These are phyloP conservation scores for Hystrix cristata DNA, from an alignment of 2,113 vertebrate species.

Conservation along the genomic window DNA sequence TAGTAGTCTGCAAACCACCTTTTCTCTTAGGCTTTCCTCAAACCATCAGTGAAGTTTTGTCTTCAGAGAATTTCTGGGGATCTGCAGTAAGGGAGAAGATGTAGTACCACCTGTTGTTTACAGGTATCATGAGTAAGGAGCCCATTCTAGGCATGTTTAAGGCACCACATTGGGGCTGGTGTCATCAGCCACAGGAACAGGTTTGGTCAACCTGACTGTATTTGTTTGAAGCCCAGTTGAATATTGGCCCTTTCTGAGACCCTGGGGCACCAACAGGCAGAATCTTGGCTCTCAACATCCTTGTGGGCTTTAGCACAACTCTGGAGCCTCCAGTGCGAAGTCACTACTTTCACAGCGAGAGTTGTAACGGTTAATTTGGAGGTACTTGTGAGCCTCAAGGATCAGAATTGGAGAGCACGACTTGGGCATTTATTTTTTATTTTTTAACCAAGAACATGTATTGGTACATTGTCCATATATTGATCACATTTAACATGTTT, in stretches of 20 bases:
- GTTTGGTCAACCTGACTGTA: not conserved
- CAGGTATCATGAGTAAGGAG: fast-evolving
- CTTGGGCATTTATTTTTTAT: not conserved
- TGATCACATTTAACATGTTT: too few species aligned
- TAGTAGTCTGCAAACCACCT: not conserved
- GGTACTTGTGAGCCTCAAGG: not conserved
- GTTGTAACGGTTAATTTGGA: not conserved
- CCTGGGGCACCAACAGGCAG: not conserved
- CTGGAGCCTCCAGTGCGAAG: not conserved
- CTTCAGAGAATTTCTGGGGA: not conserved
- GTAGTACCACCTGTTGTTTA: not conserved
- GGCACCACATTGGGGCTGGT: not conserved
- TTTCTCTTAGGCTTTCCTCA: not conserved
- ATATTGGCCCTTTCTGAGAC: not conserved
- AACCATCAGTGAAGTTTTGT: not conserved
- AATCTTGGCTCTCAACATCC: not conserved
- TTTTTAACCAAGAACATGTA: too few species aligned
- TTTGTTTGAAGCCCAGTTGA: not conserved
- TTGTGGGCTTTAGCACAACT: not conserved
- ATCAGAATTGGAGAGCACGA: not conserved
- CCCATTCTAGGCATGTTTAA: not conserved
- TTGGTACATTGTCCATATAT: too few species aligned
- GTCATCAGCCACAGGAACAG: not conserved
- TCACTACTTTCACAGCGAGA: not conserved
- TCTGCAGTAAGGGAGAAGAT: not conserved